Evolutionary conservation across 2,113 vertebrate species (phyloP), one percentile per base, ranked within the genome.

Genomic region (Paratilapia polleni): DNA sequence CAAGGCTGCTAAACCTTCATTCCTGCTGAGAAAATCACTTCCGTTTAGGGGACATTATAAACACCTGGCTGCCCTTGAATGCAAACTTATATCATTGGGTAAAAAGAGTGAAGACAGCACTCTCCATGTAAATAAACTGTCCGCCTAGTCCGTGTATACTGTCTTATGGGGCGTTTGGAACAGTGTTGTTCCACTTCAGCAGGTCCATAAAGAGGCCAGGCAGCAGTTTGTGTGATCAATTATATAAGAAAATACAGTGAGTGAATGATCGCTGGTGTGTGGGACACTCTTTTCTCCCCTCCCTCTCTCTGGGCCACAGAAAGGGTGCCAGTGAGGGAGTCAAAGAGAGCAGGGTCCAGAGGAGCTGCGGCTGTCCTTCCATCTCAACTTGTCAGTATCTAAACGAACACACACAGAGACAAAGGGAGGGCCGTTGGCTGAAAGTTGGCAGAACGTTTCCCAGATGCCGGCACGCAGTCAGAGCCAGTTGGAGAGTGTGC

Each of bases 221-320:
- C 87, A 80, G 91, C 88, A 83, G 87, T 76, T 73, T 86, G 79
- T 84, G 82, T 68, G 66, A 91, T 87, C 75, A 66, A 75, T 88
- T 83, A 81, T 87, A 82, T 83, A 79, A 87, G 81, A 90, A 80
- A 91, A 84, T 88, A 92, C 88, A 94, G 93, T 38, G 78, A 91
- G 77, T 87, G 89, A 92, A 90, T 86, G 81, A 81, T 93, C 90
- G 91, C 95, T 95, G 95, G 93, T 95, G 94, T 88, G 87, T 90
- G 90, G 77, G 81, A 85, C 83, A 86, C 84, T 91, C 68, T 75
- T 70, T 82, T 41, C 63, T 77, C 73, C 66, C 70, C 74, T 81
- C 78, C 66, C 57, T 85, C 82, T 81, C 56, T 66, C 52, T 78
- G 82, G 63, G 78, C 59, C n/a, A 58, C 59, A 85, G 82, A 80